phyloP scores from a whole-genome alignment of 2,888 invertebrate genomes.

The Caenorhabditis macrosperma region DNA sequence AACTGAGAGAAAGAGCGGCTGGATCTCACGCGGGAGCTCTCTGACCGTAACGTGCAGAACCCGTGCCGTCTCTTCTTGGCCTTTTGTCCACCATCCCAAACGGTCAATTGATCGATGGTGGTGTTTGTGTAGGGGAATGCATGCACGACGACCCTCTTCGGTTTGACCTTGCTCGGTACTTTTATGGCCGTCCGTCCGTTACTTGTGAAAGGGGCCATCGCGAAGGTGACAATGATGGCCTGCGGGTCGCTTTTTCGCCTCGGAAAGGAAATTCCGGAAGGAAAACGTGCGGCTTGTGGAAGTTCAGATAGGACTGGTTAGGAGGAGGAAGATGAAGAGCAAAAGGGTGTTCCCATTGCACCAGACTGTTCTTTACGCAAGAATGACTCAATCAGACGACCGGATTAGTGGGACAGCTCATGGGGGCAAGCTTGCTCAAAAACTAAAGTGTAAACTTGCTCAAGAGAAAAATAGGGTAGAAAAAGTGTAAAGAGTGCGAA shows the following conservation, averaged over 20 bases:
- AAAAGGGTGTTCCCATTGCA: not conserved
- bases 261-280: constrained; percentile 4
- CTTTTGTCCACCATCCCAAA: constrained; percentile 13
- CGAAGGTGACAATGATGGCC: constrained; percentile 12
- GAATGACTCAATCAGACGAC: constrained; percentile 12
- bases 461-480: too few species aligned
- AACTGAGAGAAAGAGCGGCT: not conserved
- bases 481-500: not conserved
- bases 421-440: not conserved
- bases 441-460: constrained; percentile 4
- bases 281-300: not conserved
- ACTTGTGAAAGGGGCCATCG: constrained; percentile 49
- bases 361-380: not conserved
- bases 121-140: constrained; percentile 54
- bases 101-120: constrained; percentile 44
- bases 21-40: not conserved
- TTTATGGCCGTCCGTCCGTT: constrained; percentile 53
- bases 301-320: not conserved
- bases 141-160: constrained; percentile 19
- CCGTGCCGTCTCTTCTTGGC: not conserved
- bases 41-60: not conserved
- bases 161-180: constrained; percentile 55
- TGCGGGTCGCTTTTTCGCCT: not conserved
- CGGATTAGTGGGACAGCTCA: constrained; percentile 1
- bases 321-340: not conserved